Conservation (phyloP, 2,797 vertebrate genomes). For the Argyrosomus regius region DNA sequence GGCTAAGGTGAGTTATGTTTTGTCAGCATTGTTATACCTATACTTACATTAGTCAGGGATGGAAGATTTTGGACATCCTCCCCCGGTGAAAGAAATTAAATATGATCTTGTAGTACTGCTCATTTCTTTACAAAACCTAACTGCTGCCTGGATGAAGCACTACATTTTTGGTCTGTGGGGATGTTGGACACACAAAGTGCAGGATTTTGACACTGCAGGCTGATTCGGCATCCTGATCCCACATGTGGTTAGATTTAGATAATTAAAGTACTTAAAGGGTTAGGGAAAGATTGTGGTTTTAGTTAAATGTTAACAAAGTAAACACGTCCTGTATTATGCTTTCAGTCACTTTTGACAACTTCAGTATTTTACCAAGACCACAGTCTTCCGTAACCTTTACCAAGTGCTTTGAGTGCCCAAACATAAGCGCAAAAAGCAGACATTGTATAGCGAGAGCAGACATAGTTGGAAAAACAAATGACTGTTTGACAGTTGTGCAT, state of each 20-base stretch:
- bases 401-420: not conserved
- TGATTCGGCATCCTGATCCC: not conserved
- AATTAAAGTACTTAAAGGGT: not conserved
- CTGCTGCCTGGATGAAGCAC: not conserved
- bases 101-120: not conserved
- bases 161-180: not conserved
- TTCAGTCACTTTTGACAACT: not conserved
- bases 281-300: not conserved
- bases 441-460: not conserved
- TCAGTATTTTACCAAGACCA: not conserved
- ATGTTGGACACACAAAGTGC: not conserved
- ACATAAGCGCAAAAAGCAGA: not conserved
- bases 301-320: not conserved
- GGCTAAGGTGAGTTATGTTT: not conserved
- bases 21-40: too few species aligned
- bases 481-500: not conserved
- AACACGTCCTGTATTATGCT: not conserved
- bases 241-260: not conserved
- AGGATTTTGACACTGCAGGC: not conserved
- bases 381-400: not conserved
- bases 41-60: not conserved
- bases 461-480: not conserved
- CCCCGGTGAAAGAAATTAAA: not conserved
- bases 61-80: not conserved
- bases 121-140: not conserved